A percentile compares a stretch with the other conserved stretches of the same genome.
Conservation (phyloP, 1,140 invertebrate species). For the Procambarus clarkii region DNA sequence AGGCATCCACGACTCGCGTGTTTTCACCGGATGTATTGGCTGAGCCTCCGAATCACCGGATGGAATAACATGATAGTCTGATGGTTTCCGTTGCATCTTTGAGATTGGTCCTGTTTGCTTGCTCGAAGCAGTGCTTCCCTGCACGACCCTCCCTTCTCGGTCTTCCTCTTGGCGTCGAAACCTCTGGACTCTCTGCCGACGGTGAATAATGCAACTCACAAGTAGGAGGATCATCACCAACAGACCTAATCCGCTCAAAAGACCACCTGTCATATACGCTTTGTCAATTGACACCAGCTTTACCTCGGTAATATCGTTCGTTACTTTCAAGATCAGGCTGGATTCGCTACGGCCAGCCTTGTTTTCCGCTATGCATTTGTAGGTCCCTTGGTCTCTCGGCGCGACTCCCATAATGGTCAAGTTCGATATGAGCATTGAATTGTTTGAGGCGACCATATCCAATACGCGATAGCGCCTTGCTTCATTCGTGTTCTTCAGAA, state of each 20-base stretch:
- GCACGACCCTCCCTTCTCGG: slow-evolving; percentile 18
- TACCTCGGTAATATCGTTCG: slow-evolving; percentile 71
- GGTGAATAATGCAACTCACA: slow-evolving; percentile 49
- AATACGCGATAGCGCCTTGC: slow-evolving; percentile 58
- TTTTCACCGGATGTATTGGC: slow-evolving; percentile 77
- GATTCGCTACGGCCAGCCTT: slow-evolving; percentile 84
- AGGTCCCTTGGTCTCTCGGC: slow-evolving; percentile 83
- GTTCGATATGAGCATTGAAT: slow-evolving; percentile 75
- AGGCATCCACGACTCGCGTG: neutral
- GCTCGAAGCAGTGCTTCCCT: neutral
- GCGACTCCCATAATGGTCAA: slow-evolving; percentile 84
- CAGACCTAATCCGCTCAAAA: slow-evolving; percentile 39
- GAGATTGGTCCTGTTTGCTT: neutral
- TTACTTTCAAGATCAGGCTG: slow-evolving; percentile 81
- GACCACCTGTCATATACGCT: slow-evolving; percentile 50
- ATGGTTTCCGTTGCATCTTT: slow-evolving; percentile 76
- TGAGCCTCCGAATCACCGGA: slow-evolving; percentile 79
- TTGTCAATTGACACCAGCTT: slow-evolving; percentile 25
- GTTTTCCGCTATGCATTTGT: slow-evolving; percentile 86
- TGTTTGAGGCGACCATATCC: slow-evolving; percentile 54
- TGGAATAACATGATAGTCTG: slow-evolving; percentile 83
- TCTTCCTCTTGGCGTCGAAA: slow-evolving; percentile 58
- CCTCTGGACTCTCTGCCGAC: slow-evolving; percentile 47
- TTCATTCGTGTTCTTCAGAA: slow-evolving; percentile 76
- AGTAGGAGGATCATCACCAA: slow-evolving; percentile 49